Conservation (phyloP, 1,140 invertebrate genomes). For the Brachystomella parvula region DNA sequence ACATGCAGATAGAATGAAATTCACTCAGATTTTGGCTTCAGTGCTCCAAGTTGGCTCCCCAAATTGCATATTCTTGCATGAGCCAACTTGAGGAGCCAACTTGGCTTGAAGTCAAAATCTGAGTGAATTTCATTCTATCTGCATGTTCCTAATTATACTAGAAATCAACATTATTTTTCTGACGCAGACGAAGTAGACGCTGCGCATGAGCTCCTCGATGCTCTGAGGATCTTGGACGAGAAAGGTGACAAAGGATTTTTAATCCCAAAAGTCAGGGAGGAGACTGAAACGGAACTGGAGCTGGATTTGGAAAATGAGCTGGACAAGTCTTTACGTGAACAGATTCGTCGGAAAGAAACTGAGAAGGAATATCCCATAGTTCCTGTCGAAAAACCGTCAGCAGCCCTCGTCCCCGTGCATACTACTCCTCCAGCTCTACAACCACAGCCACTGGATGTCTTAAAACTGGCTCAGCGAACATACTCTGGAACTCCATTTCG, state of each 20-base stretch:
- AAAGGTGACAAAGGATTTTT: constrained; percentile 16
- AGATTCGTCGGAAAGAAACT: neutral
- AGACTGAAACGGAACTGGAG: constrained; percentile 8
- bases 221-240: constrained; percentile 30
- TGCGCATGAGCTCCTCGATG: constrained; percentile 31
- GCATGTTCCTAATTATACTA: constrained; percentile 18
- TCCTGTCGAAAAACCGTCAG: neutral
- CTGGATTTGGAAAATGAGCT: neutral
- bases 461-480: neutral
- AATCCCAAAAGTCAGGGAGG: constrained; percentile 7
- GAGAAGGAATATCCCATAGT: neutral
- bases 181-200: constrained; percentile 31
- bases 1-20: no score
- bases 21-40: no score
- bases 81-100: no score
- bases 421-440: neutral
- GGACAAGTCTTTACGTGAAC: no score
- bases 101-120: no score
- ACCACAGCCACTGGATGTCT: neutral
- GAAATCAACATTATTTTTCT: constrained; percentile 20
- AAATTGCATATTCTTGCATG: no score
- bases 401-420: neutral
- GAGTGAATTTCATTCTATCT: constrained; percentile 13
- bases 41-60: no score
- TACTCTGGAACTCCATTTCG: neutral